Base-by-base conservation (phyloP, 37 sponge, comb jelly and placozoan species). In the Beroe ovata region DNA sequence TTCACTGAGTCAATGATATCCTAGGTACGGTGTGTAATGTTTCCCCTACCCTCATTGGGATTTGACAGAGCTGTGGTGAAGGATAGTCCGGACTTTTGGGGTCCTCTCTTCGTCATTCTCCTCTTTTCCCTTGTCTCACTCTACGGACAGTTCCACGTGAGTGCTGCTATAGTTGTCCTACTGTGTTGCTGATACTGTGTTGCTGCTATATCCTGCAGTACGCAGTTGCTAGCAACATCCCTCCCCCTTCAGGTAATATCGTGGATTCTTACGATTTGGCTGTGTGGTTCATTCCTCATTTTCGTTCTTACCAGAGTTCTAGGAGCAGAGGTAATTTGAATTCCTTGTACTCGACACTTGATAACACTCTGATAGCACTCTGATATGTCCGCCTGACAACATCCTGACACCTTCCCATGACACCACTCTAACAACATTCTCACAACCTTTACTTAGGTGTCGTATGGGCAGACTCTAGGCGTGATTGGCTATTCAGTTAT, bases 61-160 rank as follows among this genome's bases (percentile, higher is more conserved):
- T 88, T 94, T 6, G 91, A 94, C 32, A 89, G 93, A 90, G 42
- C 84, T 23, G 91, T 93, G 47, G 38, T 95, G 29, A 88, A 93
- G 35, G 96, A 95, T 39, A 92, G 41, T 64, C 94, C 96, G 16
- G 96, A 95, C 72, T 95, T 95, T 69, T 95, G 96, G 96, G 96
- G 96, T 22, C 96, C 96, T 25, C 92, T 95, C n/a, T 84, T 95
- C 4, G 92, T 95, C 33, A 94, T 95, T 0, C 89, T 95, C 26
- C 22, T 72, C 26, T 95, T 91, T 71, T 89, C 94, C 2, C 90
- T 94, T 0, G 69, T 95, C 26, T 95, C 96, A 25, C 93, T 95
- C 2, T 95, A 93, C 54, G 96, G 96, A 89, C 96, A 95, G 71
- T 90, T 95, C 41, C 89, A 91, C n/a, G 95, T 95, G 28, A 54